Evolutionary conservation across 2,888 invertebrate species (phyloP), one percentile per base, ranked within the genome.

Genomic region (Gandaritis pyraliata): DNA sequence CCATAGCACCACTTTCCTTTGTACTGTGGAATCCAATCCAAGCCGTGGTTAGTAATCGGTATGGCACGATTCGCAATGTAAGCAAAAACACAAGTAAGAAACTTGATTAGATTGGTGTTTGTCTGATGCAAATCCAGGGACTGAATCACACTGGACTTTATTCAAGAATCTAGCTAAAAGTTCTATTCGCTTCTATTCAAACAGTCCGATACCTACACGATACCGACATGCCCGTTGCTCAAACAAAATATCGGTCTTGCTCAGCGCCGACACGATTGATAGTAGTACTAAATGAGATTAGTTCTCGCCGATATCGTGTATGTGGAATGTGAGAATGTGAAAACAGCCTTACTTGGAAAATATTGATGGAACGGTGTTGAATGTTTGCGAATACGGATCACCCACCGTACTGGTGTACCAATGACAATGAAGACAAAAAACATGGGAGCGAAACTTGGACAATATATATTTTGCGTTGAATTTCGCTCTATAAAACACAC

Each of bases 391-490:
- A 11, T 36, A 36, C 36, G 1, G 36, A 6, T 29, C n/a, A n/a
- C n/a, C n/a, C n/a, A n/a, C n/a, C n/a, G n/a, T n/a, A n/a, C n/a
- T n/a, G n/a, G n/a, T n/a, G n/a, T n/a, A n/a, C n/a, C n/a, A n/a
- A n/a, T n/a, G n/a, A n/a, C n/a, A n/a, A 46, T 53, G 52, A 12
- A 39, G 41, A 57, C 54, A 72, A 69, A n/a, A 73, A 75, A 33
- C 71, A 74, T 57, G 57, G 74, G 73, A 70, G 72, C 23, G 72
- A 75, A 74, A 72, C 70, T 69, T 64, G 74, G 75, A 82, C 82
- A 83, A 83, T 86, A 86, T 86, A 87, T 85, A 85, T 87, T 86
- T 82, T 80, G 77, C 82, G 82, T 82, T 81, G 81, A 86, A 84
- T 64, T 64, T 61, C 30, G 39, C 58, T 63, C 61, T 49, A 63